Percentiles rank a stretch among this genome's conserved stretches.
Conservation (phyloP, 2,797 vertebrate species). For the Eupleurogrammus muticus region DNA sequence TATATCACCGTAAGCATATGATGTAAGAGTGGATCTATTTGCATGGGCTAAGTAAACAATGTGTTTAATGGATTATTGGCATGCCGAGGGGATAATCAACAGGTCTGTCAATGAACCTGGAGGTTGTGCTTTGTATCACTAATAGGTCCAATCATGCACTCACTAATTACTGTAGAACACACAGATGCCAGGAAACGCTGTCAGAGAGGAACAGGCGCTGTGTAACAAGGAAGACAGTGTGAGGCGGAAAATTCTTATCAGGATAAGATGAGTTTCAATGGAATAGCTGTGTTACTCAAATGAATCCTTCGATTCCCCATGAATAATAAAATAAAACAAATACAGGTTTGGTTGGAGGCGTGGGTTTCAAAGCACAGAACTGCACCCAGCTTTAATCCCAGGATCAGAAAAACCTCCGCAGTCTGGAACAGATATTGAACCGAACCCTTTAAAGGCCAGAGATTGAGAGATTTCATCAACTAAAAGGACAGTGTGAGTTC, state of each 20-base stretch:
- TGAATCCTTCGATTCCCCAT: constrained; percentile 10
- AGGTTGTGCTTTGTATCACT: constrained; percentile 38
- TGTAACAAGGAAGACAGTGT: constrained; percentile 13
- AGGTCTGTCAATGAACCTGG: constrained; percentile 63
- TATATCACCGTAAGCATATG: constrained; percentile 54
- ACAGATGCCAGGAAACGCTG: constrained; percentile 28
- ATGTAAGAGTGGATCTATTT: constrained; percentile 59
- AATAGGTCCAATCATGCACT: constrained; percentile 50
- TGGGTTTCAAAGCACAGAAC: constrained; percentile 1
- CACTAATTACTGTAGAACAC: constrained; percentile 41
- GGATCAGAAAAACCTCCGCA: constrained; percentile 44
- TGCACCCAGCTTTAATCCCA: constrained; percentile 46
- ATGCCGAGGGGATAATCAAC: constrained; percentile 48
- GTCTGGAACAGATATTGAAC: constrained; percentile 45
- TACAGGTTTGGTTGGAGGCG: neutral
- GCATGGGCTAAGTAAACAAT: constrained; percentile 60
- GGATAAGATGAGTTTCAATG: constrained; percentile 19
- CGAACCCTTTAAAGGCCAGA: constrained; percentile 51
- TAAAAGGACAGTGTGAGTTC: constrained; percentile 72
- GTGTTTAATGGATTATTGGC: constrained; percentile 65
- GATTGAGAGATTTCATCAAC: constrained; percentile 71
- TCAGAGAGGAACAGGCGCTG: constrained; percentile 25
- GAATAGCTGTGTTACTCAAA: neutral
- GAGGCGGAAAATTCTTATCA: constrained; percentile 6
- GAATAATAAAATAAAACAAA: constrained; percentile 3